A percentile compares a stretch with the other conserved stretches of the same genome.
These are phyloP conservation scores for Argya squamiceps DNA, from an alignment of 2,797 vertebrate species.

Conservation along the genomic window DNA sequence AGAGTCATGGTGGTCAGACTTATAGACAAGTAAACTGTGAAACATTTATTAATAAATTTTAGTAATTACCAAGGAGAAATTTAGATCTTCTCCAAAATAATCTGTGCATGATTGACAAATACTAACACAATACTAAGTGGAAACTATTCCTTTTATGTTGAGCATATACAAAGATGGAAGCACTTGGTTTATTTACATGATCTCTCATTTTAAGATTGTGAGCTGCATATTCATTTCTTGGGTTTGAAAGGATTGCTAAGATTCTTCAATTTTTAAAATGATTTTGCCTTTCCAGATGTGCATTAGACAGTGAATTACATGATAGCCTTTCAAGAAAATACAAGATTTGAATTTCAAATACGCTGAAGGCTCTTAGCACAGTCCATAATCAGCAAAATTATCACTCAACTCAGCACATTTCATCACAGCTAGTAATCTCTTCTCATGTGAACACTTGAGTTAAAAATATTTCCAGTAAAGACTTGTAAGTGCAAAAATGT, in stretches of 20 bases:
- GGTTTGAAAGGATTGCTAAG: slow-evolving; percentile 23
- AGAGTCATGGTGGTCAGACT: not conserved
- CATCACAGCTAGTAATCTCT: slow-evolving; percentile 62
- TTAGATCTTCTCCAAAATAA: not conserved
- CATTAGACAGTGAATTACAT: not conserved
- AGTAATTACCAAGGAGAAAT: not conserved
- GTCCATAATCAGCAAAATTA: slow-evolving; percentile 69
- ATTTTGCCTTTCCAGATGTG: slow-evolving; percentile 58
- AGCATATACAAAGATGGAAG: not conserved
- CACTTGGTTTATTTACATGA: slow-evolving; percentile 10
- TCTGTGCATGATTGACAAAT: not conserved
- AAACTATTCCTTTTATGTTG: not conserved
- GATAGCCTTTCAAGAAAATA: slow-evolving; percentile 54
- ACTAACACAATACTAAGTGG: not conserved
- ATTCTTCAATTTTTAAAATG: slow-evolving; percentile 28
- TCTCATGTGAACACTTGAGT: slow-evolving; percentile 62
- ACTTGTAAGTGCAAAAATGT: slow-evolving; percentile 59
- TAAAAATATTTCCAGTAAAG: slow-evolving; percentile 71
- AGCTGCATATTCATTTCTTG: slow-evolving; percentile 19
- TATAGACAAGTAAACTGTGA: not conserved
- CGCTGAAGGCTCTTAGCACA: slow-evolving; percentile 29
- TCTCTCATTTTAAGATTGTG: not conserved
- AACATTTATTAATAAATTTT: not conserved
- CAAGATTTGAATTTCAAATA: slow-evolving; percentile 70
- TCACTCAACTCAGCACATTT: slow-evolving; percentile 64